Evolutionary conservation across 1,140 invertebrate genomes (phyloP).

Genomic region (Cardiocondyla obscurior): DNA sequence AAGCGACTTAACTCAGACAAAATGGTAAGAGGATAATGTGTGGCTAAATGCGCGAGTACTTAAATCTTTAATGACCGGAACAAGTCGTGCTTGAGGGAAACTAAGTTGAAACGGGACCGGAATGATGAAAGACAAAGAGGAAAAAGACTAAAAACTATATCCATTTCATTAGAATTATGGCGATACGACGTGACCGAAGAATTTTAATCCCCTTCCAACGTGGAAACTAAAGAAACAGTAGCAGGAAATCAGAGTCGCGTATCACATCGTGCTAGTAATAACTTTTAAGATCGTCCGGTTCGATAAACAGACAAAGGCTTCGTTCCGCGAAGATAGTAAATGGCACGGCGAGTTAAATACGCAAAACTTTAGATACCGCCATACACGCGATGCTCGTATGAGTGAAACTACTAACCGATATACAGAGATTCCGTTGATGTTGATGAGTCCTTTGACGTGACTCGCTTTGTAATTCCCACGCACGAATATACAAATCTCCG

Average conservation of each 20-base stretch:
- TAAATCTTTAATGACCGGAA: slow-evolving; percentile 68
- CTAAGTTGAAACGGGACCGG: slow-evolving; percentile 2
- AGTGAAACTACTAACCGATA: slow-evolving; percentile 76
- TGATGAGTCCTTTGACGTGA: slow-evolving; percentile 78
- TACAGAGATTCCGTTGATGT: slow-evolving; percentile 79
- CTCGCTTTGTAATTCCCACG: slow-evolving; percentile 82
- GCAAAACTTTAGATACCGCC: background rate
- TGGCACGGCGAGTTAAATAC: background rate
- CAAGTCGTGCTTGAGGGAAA: slow-evolving; percentile 40
- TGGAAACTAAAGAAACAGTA: slow-evolving; percentile 28
- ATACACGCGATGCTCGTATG: background rate
- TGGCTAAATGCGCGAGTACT: slow-evolving; percentile 59
- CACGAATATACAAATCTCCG: slow-evolving; percentile 83
- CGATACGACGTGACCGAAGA: slow-evolving; percentile 63
- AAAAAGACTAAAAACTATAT: slow-evolving; percentile 50
- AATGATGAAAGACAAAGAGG: background rate
- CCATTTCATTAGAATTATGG: slow-evolving; percentile 74
- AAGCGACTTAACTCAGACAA: slow-evolving; percentile 17
- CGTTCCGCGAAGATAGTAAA: background rate
- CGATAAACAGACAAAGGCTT: slow-evolving; percentile 2
- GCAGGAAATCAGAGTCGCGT: background rate
- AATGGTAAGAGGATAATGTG: background rate
- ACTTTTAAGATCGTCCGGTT: slow-evolving; percentile 18
- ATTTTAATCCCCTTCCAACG: slow-evolving; percentile 69
- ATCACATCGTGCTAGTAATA: slow-evolving; percentile 12